phyloP scores from a whole-genome alignment of 2,797 vertebrate species.

The Buphagus erythrorhynchus region DNA sequence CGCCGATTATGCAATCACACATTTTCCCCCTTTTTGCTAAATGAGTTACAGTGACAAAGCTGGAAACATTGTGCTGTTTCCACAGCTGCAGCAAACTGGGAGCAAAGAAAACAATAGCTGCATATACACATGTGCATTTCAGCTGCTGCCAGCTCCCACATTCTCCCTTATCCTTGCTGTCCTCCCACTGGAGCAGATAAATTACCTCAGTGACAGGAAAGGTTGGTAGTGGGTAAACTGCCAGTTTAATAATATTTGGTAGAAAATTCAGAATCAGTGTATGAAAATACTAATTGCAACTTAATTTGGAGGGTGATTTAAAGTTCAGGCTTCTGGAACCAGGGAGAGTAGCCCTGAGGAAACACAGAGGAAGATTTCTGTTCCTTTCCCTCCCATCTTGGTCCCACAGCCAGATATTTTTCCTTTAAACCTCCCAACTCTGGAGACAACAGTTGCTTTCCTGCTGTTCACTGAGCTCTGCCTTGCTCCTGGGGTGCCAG shows the following conservation, averaged over 20 bases:
- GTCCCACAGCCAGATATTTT: background rate
- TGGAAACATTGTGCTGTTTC: background rate
- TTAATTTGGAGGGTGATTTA: background rate
- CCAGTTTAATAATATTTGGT: background rate
- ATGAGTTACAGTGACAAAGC: background rate
- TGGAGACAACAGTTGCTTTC: background rate
- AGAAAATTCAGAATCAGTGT: background rate
- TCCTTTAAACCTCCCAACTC: background rate
- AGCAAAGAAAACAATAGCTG: conserved; percentile 28
- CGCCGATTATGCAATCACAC: background rate
- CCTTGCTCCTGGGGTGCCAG: background rate
- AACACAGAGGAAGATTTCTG: background rate
- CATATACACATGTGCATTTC: conserved; percentile 5
- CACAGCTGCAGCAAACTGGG: conserved; percentile 7
- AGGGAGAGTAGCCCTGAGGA: background rate
- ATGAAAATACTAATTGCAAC: background rate
- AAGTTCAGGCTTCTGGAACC: background rate
- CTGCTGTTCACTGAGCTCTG: background rate
- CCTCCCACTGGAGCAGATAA: background rate
- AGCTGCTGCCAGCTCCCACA: background rate
- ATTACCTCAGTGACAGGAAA: background rate
- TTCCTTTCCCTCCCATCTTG: background rate
- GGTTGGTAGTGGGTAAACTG: background rate
- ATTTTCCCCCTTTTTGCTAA: background rate
- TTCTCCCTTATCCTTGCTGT: background rate